Conservation (phyloP, 2,113 vertebrate species). For the Podilymbus podiceps region DNA sequence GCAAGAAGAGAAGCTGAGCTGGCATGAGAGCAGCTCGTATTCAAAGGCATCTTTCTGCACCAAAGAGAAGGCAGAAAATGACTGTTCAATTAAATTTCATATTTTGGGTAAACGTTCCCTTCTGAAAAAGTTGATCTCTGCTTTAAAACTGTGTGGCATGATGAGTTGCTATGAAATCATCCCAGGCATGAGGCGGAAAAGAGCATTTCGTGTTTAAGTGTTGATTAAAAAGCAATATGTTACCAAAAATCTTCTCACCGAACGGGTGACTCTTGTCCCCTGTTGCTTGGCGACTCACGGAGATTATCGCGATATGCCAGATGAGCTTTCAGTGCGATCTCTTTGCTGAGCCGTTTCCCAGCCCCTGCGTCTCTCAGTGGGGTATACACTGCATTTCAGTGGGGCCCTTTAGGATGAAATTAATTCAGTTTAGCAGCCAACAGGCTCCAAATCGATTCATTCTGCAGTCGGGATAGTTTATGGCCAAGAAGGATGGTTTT, state of each 20-base stretch:
- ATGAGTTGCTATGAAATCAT: slow-evolving; percentile 20
- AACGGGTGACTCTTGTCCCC: background rate
- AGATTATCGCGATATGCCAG: background rate
- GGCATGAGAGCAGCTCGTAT: background rate
- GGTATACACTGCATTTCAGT: background rate
- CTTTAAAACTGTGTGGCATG: background rate
- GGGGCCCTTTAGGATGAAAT: slow-evolving; percentile 31
- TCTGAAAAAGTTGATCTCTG: background rate
- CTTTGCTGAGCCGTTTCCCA: background rate
- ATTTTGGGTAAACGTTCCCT: background rate
- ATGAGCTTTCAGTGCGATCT: background rate
- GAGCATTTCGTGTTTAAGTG: slow-evolving; percentile 29
- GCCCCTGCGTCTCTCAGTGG: background rate
- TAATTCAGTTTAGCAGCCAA: slow-evolving; percentile 40
- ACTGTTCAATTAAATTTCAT: background rate
- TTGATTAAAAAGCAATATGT: slow-evolving; percentile 25
- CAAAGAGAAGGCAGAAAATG: slow-evolving; percentile 27
- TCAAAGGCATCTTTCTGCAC: background rate
- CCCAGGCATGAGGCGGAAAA: background rate
- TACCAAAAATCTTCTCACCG: background rate
- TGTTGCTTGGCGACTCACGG: background rate
- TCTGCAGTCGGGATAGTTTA: background rate
- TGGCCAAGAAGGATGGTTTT: background rate
- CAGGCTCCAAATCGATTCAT: slow-evolving; percentile 35
- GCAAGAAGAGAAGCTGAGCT: background rate